Conservation (phyloP, 2,113 vertebrate species). For the Colinus virginianus region DNA sequence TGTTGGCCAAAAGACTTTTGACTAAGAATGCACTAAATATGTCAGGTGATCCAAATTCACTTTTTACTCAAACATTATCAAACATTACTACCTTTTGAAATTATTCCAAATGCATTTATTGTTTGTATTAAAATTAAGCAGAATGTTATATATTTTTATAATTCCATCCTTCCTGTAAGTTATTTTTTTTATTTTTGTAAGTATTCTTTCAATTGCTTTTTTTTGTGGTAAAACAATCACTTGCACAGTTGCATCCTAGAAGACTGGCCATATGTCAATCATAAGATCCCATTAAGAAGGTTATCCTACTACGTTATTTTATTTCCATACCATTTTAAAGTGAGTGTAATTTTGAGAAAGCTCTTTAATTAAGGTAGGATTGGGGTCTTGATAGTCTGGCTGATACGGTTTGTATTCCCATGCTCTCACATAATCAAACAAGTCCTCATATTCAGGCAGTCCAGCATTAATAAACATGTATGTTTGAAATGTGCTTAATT, state of each 20-base stretch:
- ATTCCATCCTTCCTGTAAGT: background rate
- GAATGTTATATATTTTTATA: background rate
- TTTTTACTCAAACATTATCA: background rate
- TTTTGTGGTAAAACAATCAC: background rate
- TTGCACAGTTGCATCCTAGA: background rate
- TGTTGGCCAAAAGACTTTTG: background rate
- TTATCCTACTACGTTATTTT: background rate
- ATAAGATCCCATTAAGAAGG: background rate
- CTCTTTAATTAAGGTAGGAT: background rate
- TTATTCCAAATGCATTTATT: background rate
- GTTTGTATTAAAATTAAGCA: background rate
- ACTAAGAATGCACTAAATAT: background rate
- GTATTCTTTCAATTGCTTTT: background rate
- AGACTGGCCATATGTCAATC: background rate
- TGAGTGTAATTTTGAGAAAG: background rate
- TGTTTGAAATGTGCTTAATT: background rate
- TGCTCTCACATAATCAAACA: too few relatives aligned
- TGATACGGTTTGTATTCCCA: background rate
- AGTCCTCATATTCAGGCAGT: background rate
- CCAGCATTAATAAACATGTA: background rate
- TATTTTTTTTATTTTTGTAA: too few relatives aligned
- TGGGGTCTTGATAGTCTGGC: background rate
- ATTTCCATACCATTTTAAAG: background rate
- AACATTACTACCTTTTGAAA: background rate
- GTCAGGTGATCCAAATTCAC: too few relatives aligned